These are phyloP conservation scores for Muscicapa striata DNA, from an alignment of 2,797 vertebrate species.

Conservation along the genomic window DNA sequence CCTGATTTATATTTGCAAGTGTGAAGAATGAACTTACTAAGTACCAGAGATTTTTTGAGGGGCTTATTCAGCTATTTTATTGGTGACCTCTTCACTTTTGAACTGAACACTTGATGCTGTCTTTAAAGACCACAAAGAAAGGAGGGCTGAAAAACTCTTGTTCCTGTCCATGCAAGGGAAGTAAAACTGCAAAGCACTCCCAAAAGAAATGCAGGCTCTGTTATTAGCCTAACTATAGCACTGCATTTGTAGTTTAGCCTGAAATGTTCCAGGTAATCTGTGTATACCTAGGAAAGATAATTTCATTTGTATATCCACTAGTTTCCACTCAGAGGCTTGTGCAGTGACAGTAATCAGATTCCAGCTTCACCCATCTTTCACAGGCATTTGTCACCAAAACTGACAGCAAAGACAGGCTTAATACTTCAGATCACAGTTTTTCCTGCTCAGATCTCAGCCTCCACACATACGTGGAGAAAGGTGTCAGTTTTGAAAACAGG, in stretches of 20 bases:
- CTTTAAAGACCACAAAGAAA: not conserved
- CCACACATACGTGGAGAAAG: not conserved
- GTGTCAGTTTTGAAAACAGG: not conserved
- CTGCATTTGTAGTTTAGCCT: not conserved
- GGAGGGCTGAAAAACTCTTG: not conserved
- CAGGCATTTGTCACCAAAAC: not conserved
- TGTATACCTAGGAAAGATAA: not conserved
- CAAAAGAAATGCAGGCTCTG: not conserved
- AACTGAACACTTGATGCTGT: not conserved
- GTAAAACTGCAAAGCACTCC: not conserved
- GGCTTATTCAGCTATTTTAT: not conserved
- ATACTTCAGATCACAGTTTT: not conserved
- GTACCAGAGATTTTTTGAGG: not conserved
- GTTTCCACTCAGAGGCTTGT: not conserved
- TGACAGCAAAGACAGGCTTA: not conserved
- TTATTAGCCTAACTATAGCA: not conserved
- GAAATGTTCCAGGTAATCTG: not conserved
- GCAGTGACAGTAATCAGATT: not conserved
- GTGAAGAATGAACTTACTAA: not conserved
- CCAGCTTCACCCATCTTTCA: not conserved
- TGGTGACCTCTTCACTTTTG: not conserved
- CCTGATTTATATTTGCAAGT: not conserved
- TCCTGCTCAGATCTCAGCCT: not conserved
- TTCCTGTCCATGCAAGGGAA: not conserved
- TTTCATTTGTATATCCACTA: not conserved